phyloP scores from a whole-genome alignment of 2,113 vertebrate genomes.

The Anoplopoma fimbria region DNA sequence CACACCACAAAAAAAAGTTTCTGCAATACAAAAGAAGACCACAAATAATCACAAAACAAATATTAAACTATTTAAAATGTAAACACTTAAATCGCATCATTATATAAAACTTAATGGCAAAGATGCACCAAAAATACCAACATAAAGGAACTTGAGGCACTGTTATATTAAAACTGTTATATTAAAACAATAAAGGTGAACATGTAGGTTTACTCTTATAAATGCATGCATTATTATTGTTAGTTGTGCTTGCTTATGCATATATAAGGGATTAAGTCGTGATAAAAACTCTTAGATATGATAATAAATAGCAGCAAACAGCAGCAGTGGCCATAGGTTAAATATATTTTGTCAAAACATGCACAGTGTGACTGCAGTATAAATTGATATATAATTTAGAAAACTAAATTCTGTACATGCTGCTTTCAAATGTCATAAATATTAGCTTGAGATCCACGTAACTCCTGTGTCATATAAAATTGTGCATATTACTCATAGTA shows the following conservation, averaged over 20 bases:
- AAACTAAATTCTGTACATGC: slow-evolving; percentile 55
- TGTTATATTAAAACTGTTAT: slow-evolving; percentile 29
- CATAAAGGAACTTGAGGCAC: slow-evolving; percentile 37
- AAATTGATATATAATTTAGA: slow-evolving; percentile 44
- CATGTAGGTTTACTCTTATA: slow-evolving; percentile 26
- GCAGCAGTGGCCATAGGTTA: slow-evolving; percentile 1
- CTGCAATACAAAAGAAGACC: slow-evolving; percentile 12
- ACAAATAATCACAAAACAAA: slow-evolving; percentile 17
- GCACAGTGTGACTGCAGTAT: slow-evolving; percentile 26
- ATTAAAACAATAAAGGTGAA: slow-evolving; percentile 30
- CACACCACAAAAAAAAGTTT: slow-evolving; percentile 24
- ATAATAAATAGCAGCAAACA: slow-evolving; percentile 42
- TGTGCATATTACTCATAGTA: slow-evolving; percentile 15
- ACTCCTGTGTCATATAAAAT: slow-evolving; percentile 41
- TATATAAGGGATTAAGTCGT: not conserved
- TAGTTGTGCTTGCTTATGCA: not conserved
- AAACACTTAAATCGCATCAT: slow-evolving; percentile 22
- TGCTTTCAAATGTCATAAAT: slow-evolving; percentile 41
- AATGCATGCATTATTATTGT: slow-evolving; percentile 39
- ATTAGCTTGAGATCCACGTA: not conserved
- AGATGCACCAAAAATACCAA: slow-evolving; percentile 26
- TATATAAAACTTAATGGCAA: slow-evolving; percentile 22
- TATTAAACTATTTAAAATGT: slow-evolving; percentile 18
- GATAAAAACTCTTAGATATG: slow-evolving; percentile 46
- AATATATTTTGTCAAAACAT: slow-evolving; percentile 3